Percentiles rank a stretch among this genome's conserved stretches.
Conservation (phyloP, 2,113 vertebrate genomes). For the Lontra canadensis region DNA sequence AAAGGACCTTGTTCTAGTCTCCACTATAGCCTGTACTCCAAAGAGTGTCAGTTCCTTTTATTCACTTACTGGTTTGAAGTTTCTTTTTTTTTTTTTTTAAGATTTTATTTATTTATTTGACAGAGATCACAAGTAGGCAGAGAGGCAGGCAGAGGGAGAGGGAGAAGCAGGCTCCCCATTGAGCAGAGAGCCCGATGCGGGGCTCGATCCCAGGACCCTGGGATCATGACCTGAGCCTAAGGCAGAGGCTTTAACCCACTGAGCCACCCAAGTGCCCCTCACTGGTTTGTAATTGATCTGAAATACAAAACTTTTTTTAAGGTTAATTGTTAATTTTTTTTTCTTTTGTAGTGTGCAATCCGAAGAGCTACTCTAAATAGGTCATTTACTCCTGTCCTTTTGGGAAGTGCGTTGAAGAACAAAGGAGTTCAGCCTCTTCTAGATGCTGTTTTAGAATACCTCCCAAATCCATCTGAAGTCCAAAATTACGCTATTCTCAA, state of each 20-base stretch:
- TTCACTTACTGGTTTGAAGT: background rate
- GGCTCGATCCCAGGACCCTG: too few species aligned
- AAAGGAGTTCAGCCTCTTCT: constrained; percentile 96
- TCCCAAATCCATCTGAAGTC: constrained; percentile 95
- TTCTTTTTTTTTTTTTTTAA: too few species aligned
- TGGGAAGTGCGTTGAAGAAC: constrained; percentile 97
- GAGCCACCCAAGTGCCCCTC: too few species aligned
- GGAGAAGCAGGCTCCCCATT: too few species aligned
- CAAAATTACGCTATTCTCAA: constrained; percentile 93
- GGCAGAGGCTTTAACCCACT: too few species aligned
- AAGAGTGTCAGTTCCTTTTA: background rate
- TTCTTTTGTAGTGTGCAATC: constrained; percentile 89
- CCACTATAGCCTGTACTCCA: background rate
- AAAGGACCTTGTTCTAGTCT: background rate
- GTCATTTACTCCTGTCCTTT: constrained; percentile 92
- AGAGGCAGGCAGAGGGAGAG: too few species aligned
- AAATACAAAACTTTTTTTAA: background rate
- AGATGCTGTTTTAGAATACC: constrained; percentile 93
- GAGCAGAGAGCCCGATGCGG: too few species aligned
- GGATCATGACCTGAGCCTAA: too few species aligned
- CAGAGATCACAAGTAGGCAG: too few species aligned
- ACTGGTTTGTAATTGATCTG: background rate
- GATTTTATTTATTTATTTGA: too few species aligned
- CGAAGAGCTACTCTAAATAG: constrained; percentile 92
- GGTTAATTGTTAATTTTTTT: background rate